Base-by-base conservation (phyloP, 2,113 vertebrate genomes). In the Chaenogobius annularis region DNA sequence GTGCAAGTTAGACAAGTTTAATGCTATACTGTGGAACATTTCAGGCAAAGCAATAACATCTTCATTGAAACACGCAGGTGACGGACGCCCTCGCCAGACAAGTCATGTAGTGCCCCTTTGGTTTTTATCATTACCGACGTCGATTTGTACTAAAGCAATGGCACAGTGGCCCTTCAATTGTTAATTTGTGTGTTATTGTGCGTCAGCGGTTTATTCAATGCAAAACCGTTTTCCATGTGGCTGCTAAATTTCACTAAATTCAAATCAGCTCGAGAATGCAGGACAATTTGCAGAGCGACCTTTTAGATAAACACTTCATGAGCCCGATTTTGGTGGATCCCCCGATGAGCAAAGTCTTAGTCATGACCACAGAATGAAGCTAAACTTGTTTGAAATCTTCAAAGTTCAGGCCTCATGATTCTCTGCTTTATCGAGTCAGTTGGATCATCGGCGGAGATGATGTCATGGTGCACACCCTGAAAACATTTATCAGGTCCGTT, bases 161-260 rank as follows among this genome's bases (percentile, higher is more conserved):
- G n/a, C 23, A 23, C 43, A 54, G n/a, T 44, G 14, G 17, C 59
- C 40, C 17, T 44, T 65, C 7, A 43, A 65, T 43, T 65, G 52
- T 56, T 58, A n/a, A 31, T 31, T 19, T 47, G 37, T 61, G 13
- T 61, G 19, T 15, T n/a, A 5, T 10, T 23, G 37, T 5, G 0
- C 17, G 20, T 52, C 59, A 59, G 46, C 26, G 55, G 11, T 69
- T 62, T 31, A 73, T 44, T 1, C 37, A 17, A 68, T 70, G 69
- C 66, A 75, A 81, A 81, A 76, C 44, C 22, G 62, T 66, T 68
- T 73, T 72, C 59, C 58, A 63, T 76, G 47, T 20, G 37, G 22
- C 43, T 40, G 37, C 14, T 43, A 23, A 11, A 69, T 64, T 72
- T 74, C 70, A 52, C 47, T 1, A 11, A 67, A 66, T 31, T 59